Conservation (phyloP, 2,888 invertebrate genomes). For the Metacarcinus magister region DNA sequence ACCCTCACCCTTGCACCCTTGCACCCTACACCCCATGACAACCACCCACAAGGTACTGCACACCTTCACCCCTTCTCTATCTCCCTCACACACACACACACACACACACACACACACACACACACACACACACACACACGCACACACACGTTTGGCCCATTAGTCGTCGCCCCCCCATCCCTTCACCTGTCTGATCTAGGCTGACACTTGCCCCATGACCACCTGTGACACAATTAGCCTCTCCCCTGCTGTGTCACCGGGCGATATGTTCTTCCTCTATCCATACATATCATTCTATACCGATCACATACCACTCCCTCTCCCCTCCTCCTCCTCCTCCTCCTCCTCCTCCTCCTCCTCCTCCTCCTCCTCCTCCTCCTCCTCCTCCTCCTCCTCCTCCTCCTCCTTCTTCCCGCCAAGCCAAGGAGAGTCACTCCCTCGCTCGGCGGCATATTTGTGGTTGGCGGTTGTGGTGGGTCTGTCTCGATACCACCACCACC, state of each 20-base stretch:
- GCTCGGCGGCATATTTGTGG: slow-evolving; percentile 15
- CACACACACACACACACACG: too few relatives aligned
- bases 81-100: too few relatives aligned
- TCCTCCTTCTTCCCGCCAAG: neutral
- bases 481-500: slow-evolving; percentile 4
- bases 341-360: slow-evolving; percentile 26
- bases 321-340: slow-evolving; percentile 11
- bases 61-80: too few relatives aligned
- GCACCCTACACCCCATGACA: too few relatives aligned
- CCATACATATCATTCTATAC: neutral
- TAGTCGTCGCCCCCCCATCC: neutral
- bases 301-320: neutral
- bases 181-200: neutral
- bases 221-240: neutral
- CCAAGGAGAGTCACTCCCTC: slow-evolving; percentile 14
- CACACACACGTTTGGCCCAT: too few relatives aligned
- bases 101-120: too few relatives aligned
- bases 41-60: too few relatives aligned
- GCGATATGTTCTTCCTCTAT: neutral
- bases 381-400: neutral
- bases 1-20: too few relatives aligned
- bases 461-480: neutral
- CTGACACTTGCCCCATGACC: neutral
- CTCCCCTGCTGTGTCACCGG: neutral
- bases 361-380: slow-evolving; percentile 21